Percentiles rank a stretch among this genome's conserved stretches.
phyloP scores from a whole-genome alignment of 2,888 invertebrate species.

The Nematopogon swammerdamellus region DNA sequence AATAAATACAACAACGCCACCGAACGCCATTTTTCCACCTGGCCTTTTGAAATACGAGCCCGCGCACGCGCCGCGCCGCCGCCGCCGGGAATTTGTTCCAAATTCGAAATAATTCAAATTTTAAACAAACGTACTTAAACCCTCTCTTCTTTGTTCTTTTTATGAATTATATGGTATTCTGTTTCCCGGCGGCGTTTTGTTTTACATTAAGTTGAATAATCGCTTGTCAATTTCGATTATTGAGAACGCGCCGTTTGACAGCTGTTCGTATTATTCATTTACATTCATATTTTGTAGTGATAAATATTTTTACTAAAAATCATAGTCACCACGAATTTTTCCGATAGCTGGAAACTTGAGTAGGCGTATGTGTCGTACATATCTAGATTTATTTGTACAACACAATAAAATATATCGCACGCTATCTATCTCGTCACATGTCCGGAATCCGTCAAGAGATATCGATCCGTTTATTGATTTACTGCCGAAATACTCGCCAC shows the following conservation, averaged over 20 bases:
- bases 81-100: conserved; percentile 12
- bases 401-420: background rate
- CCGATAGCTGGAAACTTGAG: no score
- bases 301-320: no score
- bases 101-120: conserved; percentile 21
- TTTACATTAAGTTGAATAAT: conserved; percentile 1
- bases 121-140: conserved; percentile 14
- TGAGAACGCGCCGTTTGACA: background rate
- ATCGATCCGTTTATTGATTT: background rate
- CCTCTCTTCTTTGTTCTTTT: conserved; percentile 21
- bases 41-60: conserved; percentile 18
- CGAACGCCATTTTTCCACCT: conserved; percentile 16
- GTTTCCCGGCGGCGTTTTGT: conserved; percentile 5
- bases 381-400: background rate
- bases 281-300: no score
- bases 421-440: background rate
- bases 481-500: background rate
- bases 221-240: background rate
- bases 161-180: conserved; percentile 17
- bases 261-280: background rate
- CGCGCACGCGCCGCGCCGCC: conserved; percentile 22
- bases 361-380: no score
- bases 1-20: background rate
- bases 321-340: no score
- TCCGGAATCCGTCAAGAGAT: background rate